These are phyloP conservation scores for Zaprionus lachaisei DNA, from an alignment of 1,140 invertebrate genomes.

Conservation along the genomic window DNA sequence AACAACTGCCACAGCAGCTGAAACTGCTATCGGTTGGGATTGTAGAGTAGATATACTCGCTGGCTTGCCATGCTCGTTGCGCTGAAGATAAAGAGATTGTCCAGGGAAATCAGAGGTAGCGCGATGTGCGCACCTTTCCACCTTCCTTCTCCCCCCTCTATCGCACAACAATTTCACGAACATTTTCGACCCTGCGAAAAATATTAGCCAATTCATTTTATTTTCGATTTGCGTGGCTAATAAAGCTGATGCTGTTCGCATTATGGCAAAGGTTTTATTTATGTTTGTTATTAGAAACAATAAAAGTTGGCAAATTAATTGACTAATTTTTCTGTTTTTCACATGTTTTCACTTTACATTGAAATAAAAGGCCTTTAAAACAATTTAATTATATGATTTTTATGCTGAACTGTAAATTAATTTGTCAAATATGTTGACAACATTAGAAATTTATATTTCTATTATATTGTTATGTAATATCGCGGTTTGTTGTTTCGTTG, in stretches of 20 bases:
- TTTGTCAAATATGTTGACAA: neutral
- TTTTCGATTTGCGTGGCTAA: neutral
- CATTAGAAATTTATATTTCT: neutral
- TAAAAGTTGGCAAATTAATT: no score
- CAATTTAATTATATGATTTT: neutral
- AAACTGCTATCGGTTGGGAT: slow-evolving; percentile 14
- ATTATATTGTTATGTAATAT: neutral
- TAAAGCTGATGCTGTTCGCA: no score
- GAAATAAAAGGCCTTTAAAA: neutral
- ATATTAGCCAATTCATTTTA: slow-evolving; percentile 6
- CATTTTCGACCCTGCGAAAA: slow-evolving; percentile 9
- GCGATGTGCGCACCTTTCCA: neutral
- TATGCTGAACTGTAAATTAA: neutral
- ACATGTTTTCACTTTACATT: neutral
- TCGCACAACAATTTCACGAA: neutral
- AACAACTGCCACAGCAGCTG: neutral
- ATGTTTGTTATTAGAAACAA: neutral
- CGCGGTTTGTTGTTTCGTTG: neutral
- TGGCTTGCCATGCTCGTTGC: neutral
- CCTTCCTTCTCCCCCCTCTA: no score
- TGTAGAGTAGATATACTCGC: slow-evolving; percentile 1
- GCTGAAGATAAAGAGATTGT: slow-evolving; percentile 39
- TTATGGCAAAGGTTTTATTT: neutral
- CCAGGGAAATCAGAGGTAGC: slow-evolving; percentile 63
- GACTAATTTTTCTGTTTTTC: no score